These are phyloP conservation scores for Lasioglossum morio DNA, from an alignment of 2,888 invertebrate genomes.

Conservation along the genomic window DNA sequence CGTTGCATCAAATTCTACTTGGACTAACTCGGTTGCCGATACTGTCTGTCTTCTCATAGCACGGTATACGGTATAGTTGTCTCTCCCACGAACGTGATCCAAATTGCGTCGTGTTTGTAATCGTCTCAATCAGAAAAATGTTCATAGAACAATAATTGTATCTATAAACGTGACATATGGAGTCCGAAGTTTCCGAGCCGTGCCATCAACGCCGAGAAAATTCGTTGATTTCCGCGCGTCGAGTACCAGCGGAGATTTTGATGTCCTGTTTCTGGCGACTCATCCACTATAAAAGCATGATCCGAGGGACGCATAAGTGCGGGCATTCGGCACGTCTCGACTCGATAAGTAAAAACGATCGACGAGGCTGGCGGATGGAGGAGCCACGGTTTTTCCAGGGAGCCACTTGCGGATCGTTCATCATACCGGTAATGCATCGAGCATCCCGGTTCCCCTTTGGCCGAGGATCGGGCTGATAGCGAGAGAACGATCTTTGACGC, in stretches of 20 bases:
- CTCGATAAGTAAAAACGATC: conserved; percentile 62
- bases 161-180: background rate
- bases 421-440: conserved; percentile 79
- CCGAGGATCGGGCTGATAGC: conserved; percentile 25
- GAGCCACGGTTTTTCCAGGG: conserved; percentile 62
- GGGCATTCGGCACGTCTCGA: conserved; percentile 20
- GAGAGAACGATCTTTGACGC: conserved; percentile 70
- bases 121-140: background rate
- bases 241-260: background rate
- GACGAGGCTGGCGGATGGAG: conserved; percentile 47
- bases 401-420: conserved; percentile 79
- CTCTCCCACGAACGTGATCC: background rate
- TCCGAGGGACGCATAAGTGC: background rate
- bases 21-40: background rate
- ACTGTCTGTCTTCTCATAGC: too few relatives aligned
- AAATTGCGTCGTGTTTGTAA: background rate
- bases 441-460: conserved; percentile 63
- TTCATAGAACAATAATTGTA: background rate
- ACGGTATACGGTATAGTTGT: too few relatives aligned
- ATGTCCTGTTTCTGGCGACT: conserved; percentile 5
- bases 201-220: background rate
- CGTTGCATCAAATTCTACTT: background rate
- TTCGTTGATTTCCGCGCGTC: background rate
- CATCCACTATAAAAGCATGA: background rate
- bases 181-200: too few relatives aligned